A percentile compares a stretch with the other conserved stretches of the same genome.
phyloP scores from a whole-genome alignment of 53 echinoderm and acorn worm genomes.

The Zoroaster sp. region DNA sequence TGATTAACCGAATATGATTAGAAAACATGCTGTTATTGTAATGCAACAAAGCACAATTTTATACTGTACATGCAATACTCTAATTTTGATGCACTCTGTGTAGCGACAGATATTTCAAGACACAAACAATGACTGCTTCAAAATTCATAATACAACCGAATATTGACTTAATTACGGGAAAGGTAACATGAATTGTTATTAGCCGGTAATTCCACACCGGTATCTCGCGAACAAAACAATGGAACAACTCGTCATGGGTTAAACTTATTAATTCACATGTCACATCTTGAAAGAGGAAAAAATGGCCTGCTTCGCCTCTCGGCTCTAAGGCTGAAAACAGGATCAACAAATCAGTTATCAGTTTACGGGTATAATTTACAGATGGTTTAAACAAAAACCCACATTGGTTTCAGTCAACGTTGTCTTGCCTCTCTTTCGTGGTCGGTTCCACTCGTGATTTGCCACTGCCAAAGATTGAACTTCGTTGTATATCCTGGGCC shows the following conservation, averaged over 20 bases:
- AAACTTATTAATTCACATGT: neutral
- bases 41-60: too few species aligned
- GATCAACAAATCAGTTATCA: neutral
- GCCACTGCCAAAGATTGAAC: slow-evolving; percentile 86
- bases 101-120: too few species aligned
- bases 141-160: too few species aligned
- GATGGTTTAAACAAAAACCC: neutral
- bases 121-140: too few species aligned
- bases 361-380: neutral
- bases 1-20: too few species aligned
- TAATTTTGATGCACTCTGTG: too few species aligned
- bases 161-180: too few species aligned
- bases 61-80: too few species aligned
- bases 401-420: neutral
- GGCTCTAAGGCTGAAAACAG: neutral
- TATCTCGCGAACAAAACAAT: neutral
- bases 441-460: slow-evolving; percentile 72
- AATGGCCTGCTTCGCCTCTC: neutral
- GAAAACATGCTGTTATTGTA: too few species aligned
- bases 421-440: neutral
- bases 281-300: neutral
- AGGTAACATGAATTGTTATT: too few species aligned
- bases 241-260: neutral
- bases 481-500: slow-evolving; percentile 49
- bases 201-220: neutral